These are phyloP conservation scores for Ploceus nigricollis DNA, from an alignment of 2,113 vertebrate species.

Conservation along the genomic window DNA sequence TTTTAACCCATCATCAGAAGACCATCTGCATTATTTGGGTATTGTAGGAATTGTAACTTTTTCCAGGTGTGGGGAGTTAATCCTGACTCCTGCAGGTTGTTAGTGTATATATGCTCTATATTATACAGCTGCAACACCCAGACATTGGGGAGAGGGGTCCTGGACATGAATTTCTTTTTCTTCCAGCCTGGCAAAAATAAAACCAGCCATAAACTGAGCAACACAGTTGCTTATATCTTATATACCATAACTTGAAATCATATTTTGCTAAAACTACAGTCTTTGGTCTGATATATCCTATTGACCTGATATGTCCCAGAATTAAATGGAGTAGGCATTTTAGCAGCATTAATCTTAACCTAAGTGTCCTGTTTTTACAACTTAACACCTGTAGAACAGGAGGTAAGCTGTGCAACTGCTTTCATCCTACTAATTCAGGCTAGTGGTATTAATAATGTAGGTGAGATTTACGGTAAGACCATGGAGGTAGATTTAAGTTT, in stretches of 20 bases:
- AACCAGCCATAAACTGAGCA: background rate
- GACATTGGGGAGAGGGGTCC: background rate
- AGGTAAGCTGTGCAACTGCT: background rate
- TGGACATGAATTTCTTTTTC: background rate
- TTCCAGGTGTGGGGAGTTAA: background rate
- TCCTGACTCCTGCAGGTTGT: background rate
- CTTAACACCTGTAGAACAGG: background rate
- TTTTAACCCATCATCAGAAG: background rate
- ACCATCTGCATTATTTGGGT: background rate
- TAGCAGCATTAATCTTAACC: conserved; percentile 3
- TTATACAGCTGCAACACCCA: background rate
- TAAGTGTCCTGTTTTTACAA: conserved; percentile 20
- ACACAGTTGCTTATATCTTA: too few relatives aligned
- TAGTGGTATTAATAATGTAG: background rate
- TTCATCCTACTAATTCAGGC: conserved; percentile 27
- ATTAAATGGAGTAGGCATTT: background rate
- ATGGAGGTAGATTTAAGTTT: background rate
- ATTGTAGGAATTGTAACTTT: background rate
- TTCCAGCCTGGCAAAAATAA: background rate
- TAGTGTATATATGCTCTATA: background rate
- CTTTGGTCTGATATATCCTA: background rate
- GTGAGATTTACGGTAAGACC: background rate
- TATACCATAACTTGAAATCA: background rate
- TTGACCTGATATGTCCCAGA: background rate
- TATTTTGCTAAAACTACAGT: background rate